These are phyloP conservation scores for Thumatha senex DNA, from an alignment of 2,888 invertebrate genomes.

Conservation along the genomic window DNA sequence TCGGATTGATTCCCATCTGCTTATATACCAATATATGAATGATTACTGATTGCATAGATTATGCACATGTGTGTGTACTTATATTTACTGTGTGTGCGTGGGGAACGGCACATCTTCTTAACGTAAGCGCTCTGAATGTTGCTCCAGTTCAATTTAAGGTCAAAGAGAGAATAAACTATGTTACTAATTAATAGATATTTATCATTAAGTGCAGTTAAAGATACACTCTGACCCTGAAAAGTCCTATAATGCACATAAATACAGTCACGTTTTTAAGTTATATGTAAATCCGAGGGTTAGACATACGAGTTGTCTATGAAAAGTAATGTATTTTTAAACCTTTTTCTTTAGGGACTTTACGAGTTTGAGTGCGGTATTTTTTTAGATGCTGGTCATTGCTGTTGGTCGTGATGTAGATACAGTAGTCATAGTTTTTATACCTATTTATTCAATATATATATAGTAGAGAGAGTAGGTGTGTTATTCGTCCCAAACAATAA, in stretches of 20 bases:
- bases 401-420: no score
- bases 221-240: neutral
- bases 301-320: no score
- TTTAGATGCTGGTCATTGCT: no score
- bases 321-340: no score
- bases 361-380: no score
- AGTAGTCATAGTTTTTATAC: no score
- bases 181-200: neutral
- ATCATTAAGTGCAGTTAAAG: neutral
- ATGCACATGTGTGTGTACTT: slow-evolving; percentile 11
- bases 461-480: no score
- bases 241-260: neutral
- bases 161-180: slow-evolving; percentile 11
- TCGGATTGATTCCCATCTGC: slow-evolving; percentile 21
- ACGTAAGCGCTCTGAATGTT: slow-evolving; percentile 24
- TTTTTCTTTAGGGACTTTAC: no score
- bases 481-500: no score
- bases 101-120: slow-evolving; percentile 40
- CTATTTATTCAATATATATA: no score
- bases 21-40: slow-evolving; percentile 37
- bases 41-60: slow-evolving; percentile 36
- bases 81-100: slow-evolving; percentile 19
- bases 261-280: no score
- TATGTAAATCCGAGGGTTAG: no score
- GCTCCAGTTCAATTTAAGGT: slow-evolving; percentile 31